Conservation (phyloP, 2,797 vertebrate species). For the Anomalospiza imberbis region DNA sequence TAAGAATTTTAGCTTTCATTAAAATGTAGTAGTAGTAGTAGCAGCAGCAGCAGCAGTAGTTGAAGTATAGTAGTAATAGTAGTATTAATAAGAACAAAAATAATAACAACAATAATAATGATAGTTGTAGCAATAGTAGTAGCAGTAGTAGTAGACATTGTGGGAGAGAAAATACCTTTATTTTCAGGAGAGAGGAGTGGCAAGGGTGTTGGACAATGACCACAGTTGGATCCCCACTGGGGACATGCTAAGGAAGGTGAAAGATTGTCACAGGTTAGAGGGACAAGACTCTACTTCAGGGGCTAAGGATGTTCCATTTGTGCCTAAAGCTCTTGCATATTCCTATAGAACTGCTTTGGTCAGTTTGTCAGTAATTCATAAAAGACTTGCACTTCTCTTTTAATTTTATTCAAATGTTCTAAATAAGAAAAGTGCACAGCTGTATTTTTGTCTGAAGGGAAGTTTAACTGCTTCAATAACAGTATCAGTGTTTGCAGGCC, state of each 20-base stretch:
- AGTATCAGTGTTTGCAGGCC: neutral
- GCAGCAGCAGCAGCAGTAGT: too few species aligned
- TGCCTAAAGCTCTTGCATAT: neutral
- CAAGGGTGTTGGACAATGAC: neutral
- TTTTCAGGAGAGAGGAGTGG: neutral
- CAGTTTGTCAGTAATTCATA: neutral
- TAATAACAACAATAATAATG: fast-evolving
- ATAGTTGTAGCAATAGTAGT: neutral
- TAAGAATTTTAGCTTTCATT: neutral
- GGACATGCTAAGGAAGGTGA: fast-evolving
- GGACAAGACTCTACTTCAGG: neutral
- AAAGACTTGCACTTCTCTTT: neutral
- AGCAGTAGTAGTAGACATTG: neutral
- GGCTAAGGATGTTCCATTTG: neutral
- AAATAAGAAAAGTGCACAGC: neutral
- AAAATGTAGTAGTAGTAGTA: neutral
- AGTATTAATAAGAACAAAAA: neutral
- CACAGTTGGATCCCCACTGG: fast-evolving
- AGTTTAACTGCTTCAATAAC: neutral
- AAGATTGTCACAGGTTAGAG: neutral
- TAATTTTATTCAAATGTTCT: neutral
- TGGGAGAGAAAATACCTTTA: neutral
- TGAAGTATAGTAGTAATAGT: neutral
- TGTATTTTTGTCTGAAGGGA: neutral
- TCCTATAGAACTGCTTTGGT: neutral